Percentiles rank a stretch among this genome's conserved stretches.
Evolutionary conservation across 2,888 invertebrate species (phyloP).

Genomic region (Brachypalpus laphriformis): DNA sequence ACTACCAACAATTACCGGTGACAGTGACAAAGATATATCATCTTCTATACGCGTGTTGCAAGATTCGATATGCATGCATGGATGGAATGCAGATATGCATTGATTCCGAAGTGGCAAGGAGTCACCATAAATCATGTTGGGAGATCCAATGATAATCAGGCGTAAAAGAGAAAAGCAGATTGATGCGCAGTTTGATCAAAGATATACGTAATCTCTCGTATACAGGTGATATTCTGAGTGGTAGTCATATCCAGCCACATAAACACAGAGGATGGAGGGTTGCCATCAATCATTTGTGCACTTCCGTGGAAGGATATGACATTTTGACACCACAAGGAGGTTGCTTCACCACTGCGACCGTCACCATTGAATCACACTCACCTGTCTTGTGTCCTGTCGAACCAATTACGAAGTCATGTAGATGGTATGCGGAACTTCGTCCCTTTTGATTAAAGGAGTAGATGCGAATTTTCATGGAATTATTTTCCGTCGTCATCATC

Average conservation of each 20-base stretch:
- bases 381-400: conserved; percentile 89
- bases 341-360: neutral
- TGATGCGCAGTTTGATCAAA: conserved; percentile 14
- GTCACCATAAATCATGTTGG: conserved; percentile 49
- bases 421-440: conserved; percentile 87
- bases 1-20: conserved; percentile 82
- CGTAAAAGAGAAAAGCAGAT: conserved; percentile 15
- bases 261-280: conserved; percentile 22
- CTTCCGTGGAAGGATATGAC: conserved; percentile 46
- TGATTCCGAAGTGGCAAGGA: conserved; percentile 10
- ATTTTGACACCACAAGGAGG: conserved; percentile 19
- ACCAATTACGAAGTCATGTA: conserved; percentile 90
- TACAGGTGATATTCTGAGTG: neutral
- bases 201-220: conserved; percentile 2
- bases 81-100: neutral
- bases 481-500: conserved; percentile 91
- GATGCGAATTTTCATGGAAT: conserved; percentile 90
- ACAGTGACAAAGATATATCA: conserved; percentile 81
- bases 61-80: neutral
- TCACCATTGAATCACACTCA: conserved; percentile 75
- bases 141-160: conserved; percentile 21
- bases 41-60: conserved; percentile 77
- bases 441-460: conserved; percentile 93
- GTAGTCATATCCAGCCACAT: neutral
- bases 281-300: conserved; percentile 58